Evolutionary conservation across 2,797 vertebrate species (phyloP).

Genomic region (Propithecus perrieri): DNA sequence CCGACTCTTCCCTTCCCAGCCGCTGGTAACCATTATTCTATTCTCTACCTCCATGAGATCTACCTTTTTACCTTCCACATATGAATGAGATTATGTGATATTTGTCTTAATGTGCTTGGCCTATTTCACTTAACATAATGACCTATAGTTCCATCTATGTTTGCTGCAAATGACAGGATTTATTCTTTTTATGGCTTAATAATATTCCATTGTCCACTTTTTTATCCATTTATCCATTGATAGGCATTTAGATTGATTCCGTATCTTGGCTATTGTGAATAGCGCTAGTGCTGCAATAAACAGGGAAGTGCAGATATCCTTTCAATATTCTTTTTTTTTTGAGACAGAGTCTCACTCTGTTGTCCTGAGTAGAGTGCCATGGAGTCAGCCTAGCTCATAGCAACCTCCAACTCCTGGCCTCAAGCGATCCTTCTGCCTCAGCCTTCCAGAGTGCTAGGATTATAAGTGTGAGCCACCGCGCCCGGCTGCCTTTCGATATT

Average conservation of each 20-base stretch:
- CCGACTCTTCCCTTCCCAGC: neutral
- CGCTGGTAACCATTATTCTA: neutral
- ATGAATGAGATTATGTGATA: neutral
- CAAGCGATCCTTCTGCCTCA: too few relatives aligned
- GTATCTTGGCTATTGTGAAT: neutral
- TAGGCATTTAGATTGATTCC: neutral
- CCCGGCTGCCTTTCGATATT: neutral
- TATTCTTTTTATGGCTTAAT: neutral
- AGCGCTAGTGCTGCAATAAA: neutral
- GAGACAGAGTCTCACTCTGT: too few relatives aligned
- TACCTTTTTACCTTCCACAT: neutral
- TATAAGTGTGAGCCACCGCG: too few relatives aligned
- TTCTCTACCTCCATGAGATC: neutral
- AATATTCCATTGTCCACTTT: neutral
- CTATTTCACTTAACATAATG: neutral
- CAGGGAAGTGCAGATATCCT: neutral
- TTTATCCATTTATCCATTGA: neutral
- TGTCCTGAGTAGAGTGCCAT: too few relatives aligned
- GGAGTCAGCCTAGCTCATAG: too few relatives aligned
- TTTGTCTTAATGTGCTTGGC: neutral
- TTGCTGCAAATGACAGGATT: neutral
- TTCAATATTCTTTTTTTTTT: neutral
- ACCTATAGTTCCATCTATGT: neutral
- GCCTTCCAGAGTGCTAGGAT: too few relatives aligned
- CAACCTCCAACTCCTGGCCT: too few relatives aligned